Evolutionary conservation across 1,140 invertebrate genomes (phyloP), one percentile per base, ranked within the genome.

Genomic region (Meteorus sp.): DNA sequence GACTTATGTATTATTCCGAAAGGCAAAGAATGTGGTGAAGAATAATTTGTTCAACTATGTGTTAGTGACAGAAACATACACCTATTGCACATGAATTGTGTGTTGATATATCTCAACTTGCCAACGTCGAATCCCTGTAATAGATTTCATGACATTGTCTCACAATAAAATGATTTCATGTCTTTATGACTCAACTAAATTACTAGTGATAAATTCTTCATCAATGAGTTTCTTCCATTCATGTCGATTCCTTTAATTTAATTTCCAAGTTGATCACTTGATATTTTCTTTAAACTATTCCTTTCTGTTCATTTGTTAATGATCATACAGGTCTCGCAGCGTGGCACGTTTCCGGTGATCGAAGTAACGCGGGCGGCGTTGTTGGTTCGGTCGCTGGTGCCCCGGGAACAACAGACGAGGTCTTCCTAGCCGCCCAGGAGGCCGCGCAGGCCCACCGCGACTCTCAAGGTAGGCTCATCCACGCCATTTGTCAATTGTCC

Each of bases 401-500:
- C 53, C 69, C 76, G 9, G 76, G 78, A 56, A 56, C 73, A 15
- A 74, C 74, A 72, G 87, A 89, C 63, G 87, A 88, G 79, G 85
- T 88, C 69, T 87, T 88, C 76, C 81, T 88, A 70, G 83, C 84
- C 72, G 84, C 86, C 70, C 87, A 88, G 81, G 86, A 89, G 76
- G 85, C 86, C 67, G 83, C 81, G 60, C 84, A 84, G 76, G 85
- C 86, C 77, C 86, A 88, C 78, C 84, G 87, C 77, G 87, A 89
- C 82, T 87, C 87, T 73, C 87, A 89, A 89, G 87, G 87, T 89
- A 87, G 86, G 87, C 77, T 76, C 73, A 74, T 72, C 68, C 67
- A 72, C 57, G 69, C 70, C 76, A 75, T 67, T 78, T 73, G 63
- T 55, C 62, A 77, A 65, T 61, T 48, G 67, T 59, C 68, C 62